Conservation (phyloP, 2,113 vertebrate species). For the Falcunculus frontatus region DNA sequence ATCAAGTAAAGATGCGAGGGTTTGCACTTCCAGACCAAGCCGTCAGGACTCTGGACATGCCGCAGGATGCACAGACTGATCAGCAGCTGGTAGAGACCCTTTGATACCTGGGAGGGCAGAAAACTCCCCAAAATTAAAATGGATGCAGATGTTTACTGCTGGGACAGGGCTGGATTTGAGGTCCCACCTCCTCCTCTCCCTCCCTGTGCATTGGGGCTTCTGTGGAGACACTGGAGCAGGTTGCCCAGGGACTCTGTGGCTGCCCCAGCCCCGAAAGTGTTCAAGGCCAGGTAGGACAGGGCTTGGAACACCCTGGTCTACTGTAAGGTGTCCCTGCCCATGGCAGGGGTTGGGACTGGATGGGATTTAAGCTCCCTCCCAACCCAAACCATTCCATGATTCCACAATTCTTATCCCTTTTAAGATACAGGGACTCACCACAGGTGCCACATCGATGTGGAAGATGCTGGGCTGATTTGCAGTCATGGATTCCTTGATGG, state of each 20-base stretch:
- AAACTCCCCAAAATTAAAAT: not conserved
- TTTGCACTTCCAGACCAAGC: constrained; percentile 74
- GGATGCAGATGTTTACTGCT: not conserved
- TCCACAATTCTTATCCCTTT: not conserved
- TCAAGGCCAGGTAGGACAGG: not conserved
- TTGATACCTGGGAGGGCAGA: constrained; percentile 65
- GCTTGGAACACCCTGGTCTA: too few relatives aligned
- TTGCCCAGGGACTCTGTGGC: not conserved
- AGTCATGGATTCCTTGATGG: not conserved
- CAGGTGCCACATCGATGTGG: not conserved
- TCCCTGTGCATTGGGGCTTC: not conserved
- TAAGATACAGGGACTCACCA: not conserved
- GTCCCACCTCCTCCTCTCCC: not conserved
- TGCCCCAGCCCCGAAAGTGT: not conserved
- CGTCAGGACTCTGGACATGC: constrained; percentile 66
- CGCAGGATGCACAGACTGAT: constrained; percentile 57
- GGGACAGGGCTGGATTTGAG: not conserved
- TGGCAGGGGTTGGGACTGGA: too few relatives aligned
- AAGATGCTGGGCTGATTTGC: not conserved
- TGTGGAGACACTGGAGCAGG: not conserved
- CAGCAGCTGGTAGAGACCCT: constrained; percentile 61
- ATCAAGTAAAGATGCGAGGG: constrained; percentile 67
- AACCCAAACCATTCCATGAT: too few relatives aligned
- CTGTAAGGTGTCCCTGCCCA: too few relatives aligned
- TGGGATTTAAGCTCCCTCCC: too few relatives aligned